Percentiles rank a stretch among this genome's conserved stretches.
These are phyloP conservation scores for Bryconaethiops microstoma DNA, from an alignment of 2,797 vertebrate genomes.

Conservation along the genomic window DNA sequence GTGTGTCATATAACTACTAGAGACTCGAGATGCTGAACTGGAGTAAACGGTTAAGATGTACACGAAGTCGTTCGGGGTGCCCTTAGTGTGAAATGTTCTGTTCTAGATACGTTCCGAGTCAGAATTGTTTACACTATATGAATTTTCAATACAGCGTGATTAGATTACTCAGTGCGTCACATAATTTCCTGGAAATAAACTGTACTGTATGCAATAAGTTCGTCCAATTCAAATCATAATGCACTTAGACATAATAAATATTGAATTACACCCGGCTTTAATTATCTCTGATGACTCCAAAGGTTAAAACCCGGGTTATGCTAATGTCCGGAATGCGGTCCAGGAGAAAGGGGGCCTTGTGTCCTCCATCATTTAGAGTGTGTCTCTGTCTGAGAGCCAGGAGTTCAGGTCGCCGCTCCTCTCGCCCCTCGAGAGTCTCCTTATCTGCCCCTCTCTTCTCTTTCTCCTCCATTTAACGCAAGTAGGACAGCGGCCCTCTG, in stretches of 20 bases:
- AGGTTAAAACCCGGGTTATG: slow-evolving; percentile 34
- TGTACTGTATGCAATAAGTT: too few relatives aligned
- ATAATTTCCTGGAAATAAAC: too few relatives aligned
- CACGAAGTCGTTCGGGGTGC: too few relatives aligned
- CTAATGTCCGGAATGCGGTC: slow-evolving; percentile 15
- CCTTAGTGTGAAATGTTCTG: too few relatives aligned
- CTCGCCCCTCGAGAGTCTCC: slow-evolving; percentile 20
- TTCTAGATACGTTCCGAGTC: too few relatives aligned
- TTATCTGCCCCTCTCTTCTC: slow-evolving; percentile 19
- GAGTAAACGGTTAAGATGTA: too few relatives aligned
- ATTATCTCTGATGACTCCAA: not conserved
- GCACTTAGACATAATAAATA: not conserved
- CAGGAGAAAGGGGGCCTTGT: not conserved
- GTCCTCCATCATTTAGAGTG: slow-evolving; percentile 40
- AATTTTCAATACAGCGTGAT: too few relatives aligned
- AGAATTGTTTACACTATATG: too few relatives aligned
- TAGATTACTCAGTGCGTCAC: too few relatives aligned
- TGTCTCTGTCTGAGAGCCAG: slow-evolving; percentile 35
- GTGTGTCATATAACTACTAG: too few relatives aligned
- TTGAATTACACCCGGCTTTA: not conserved
- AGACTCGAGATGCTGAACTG: too few relatives aligned
- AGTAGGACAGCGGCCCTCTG: slow-evolving; percentile 17
- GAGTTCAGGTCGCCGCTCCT: slow-evolving; percentile 31
- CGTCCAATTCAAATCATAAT: too few relatives aligned
- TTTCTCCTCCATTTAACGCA: slow-evolving; percentile 29